Conservation (phyloP, 2,797 vertebrate genomes). For the Eleutherodactylus coqui region DNA sequence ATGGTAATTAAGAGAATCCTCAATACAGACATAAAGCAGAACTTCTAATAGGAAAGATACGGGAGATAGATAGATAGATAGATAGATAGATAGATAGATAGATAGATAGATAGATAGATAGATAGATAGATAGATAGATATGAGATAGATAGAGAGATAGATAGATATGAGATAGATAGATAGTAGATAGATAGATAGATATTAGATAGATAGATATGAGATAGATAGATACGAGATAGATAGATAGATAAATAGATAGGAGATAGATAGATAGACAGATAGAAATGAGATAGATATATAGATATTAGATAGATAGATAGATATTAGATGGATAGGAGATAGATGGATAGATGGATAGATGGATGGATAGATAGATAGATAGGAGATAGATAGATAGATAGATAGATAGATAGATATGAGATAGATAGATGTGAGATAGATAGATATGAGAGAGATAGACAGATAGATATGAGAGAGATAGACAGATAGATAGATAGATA, state of each 20-base stretch:
- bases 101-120: background rate
- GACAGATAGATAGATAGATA: background rate
- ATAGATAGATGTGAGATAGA: background rate
- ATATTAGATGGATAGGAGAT: background rate
- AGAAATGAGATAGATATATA: background rate
- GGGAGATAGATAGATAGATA: background rate
- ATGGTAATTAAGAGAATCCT: slow-evolving; percentile 14
- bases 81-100: slow-evolving; percentile 19
- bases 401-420: background rate
- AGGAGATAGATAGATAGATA: slow-evolving; percentile 14
- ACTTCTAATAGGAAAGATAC: background rate
- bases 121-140: background rate
- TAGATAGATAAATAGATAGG: background rate
- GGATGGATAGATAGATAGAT: background rate
- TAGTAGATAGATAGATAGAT: slow-evolving; percentile 8
- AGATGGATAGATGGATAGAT: background rate
- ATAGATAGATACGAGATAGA: slow-evolving; percentile 5
- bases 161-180: background rate
- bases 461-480: background rate
- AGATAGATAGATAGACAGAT: background rate
- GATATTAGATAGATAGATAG: background rate
- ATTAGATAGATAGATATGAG: background rate
- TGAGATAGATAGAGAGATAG: background rate
- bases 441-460: background rate
- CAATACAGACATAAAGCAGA: background rate